phyloP scores from a whole-genome alignment of 2,113 vertebrate genomes.

The Channa maculata region DNA sequence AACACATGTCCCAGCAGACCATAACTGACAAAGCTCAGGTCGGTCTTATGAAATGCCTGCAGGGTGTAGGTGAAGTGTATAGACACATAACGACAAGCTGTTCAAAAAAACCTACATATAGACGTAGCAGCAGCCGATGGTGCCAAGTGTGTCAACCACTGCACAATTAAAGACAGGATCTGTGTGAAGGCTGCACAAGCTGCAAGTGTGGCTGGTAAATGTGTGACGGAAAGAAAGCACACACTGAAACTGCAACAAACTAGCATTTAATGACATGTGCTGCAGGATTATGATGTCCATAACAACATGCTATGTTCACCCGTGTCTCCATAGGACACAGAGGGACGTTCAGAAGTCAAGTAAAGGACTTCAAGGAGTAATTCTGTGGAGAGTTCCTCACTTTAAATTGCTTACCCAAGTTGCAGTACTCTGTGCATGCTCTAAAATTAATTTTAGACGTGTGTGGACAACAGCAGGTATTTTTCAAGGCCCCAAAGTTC shows the following conservation, averaged over 20 bases:
- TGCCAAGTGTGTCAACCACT: slow-evolving; percentile 15
- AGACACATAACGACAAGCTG: slow-evolving; percentile 23
- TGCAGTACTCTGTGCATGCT: too few relatives aligned
- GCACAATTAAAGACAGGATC: slow-evolving; percentile 16
- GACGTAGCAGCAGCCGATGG: background rate
- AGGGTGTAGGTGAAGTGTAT: slow-evolving; percentile 58
- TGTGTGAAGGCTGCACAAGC: slow-evolving; percentile 10
- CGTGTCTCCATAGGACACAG: too few relatives aligned
- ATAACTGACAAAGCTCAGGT: slow-evolving; percentile 69
- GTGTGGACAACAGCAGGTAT: too few relatives aligned
- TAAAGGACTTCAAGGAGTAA: too few relatives aligned
- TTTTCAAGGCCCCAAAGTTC: too few relatives aligned
- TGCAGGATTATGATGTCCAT: slow-evolving; percentile 4
- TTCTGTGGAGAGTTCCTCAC: too few relatives aligned
- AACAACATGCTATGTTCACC: too few relatives aligned
- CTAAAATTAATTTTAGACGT: too few relatives aligned
- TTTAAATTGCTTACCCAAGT: too few relatives aligned
- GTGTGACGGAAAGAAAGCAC: slow-evolving; percentile 14
- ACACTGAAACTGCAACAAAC: slow-evolving; percentile 30
- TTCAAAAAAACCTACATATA: background rate
- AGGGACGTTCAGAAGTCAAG: too few relatives aligned
- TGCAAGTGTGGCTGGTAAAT: slow-evolving; percentile 37
- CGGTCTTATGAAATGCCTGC: slow-evolving; percentile 71
- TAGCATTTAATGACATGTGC: background rate
- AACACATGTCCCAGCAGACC: slow-evolving; percentile 78